Evolutionary conservation across 1,140 invertebrate species (phyloP), one percentile per base, ranked within the genome.

Genomic region (Nautilus pompilius): DNA sequence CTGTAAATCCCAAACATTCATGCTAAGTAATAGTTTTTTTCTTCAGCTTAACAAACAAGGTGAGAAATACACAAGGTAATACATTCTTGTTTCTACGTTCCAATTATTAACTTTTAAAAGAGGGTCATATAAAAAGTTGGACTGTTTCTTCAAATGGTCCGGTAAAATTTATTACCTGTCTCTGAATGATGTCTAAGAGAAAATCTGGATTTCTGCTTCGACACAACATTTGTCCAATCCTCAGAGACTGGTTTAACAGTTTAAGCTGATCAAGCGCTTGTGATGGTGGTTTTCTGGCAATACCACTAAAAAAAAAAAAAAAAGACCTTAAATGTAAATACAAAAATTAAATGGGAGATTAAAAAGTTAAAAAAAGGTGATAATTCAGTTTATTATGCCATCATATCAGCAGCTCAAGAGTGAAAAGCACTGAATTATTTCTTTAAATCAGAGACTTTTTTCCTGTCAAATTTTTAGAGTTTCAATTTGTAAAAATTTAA

Each of bases 161-260:
- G n/a, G n/a, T 13, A 32, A 45, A 10, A 61, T 49, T 22, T 26
- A 22, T 26, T 55, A 82, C 79, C 80, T 92, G 92, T 60, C 92
- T 82, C 68, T 95, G 91, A 77, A 98, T 96, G 51, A 98, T 93
- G 75, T 96, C 93, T 54, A 98, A 82, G 13, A 98, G 84, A 73
- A 98, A 92, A 80, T 97, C 95, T 0, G 95, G 95, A 76, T 91
- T 90, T 20, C 95, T 85, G 66, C 90, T 93, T 22, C 91, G 86
- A 80, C 95, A 98, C 60, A 98, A 84, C 70, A 95, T 85, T 78
- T 95, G 91, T n/a, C 95, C 93, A 32, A 98, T 84, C 60, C 90
- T 88, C 66, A 93, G 87, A 13, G 87, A 87, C 24, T 88, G 84
- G 80, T 94, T 96, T 1, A 95, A 79, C 5, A 85, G 81, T 77